Evolutionary conservation across 2,888 invertebrate species (phyloP).

Genomic region (Amblyjoppa fuscipennis): DNA sequence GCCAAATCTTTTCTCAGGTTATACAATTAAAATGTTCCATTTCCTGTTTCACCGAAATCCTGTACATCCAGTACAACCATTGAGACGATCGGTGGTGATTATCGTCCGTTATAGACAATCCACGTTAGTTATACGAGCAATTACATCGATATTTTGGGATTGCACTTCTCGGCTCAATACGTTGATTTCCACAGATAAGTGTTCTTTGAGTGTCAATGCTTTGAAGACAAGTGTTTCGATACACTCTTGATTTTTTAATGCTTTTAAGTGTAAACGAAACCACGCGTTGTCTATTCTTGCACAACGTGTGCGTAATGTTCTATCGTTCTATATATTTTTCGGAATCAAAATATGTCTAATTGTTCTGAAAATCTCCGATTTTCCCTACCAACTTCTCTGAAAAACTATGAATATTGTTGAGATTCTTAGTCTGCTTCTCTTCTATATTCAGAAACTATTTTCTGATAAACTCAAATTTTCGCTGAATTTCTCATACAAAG

Average conservation of each 20-base stretch:
- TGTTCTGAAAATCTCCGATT: no score
- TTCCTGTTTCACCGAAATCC: not conserved
- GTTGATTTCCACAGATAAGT: constrained; percentile 9
- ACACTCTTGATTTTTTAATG: not conserved
- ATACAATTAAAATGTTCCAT: constrained; percentile 1
- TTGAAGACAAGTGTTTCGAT: not conserved
- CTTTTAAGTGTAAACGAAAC: not conserved
- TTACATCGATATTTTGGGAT: not conserved
- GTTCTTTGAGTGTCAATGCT: constrained; percentile 13
- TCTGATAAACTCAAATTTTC: no score
- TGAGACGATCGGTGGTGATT: not conserved
- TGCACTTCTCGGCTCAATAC: constrained; percentile 5
- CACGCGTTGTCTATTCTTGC: not conserved
- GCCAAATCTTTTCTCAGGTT: constrained; percentile 25
- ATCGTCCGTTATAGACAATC: not conserved
- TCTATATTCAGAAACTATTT: no score
- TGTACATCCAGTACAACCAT: constrained; percentile 24
- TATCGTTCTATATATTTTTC: not conserved
- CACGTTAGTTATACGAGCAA: not conserved
- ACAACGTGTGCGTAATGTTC: not conserved
- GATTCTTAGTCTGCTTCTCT: no score
- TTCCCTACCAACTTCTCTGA: no score
- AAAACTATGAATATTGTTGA: no score
- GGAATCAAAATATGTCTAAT: no score
- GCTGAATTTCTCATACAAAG: no score